Evolutionary conservation across 2,888 invertebrate species (phyloP).

Genomic region (Hydrotaea cyrtoneurina): DNA sequence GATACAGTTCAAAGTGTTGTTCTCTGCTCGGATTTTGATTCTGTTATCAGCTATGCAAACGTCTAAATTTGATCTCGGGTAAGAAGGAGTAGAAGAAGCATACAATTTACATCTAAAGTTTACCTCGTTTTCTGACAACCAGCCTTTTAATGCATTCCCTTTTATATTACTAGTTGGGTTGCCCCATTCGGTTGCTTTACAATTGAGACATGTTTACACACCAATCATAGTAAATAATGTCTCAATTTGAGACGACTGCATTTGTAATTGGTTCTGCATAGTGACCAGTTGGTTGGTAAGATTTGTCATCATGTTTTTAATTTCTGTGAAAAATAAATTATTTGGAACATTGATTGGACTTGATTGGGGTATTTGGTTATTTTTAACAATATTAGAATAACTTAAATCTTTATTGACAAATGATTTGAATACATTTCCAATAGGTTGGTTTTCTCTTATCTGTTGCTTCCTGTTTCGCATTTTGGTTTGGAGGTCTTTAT

Average conservation of each 20-base stretch:
- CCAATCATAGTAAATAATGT: not conserved
- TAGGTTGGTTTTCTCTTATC: not conserved
- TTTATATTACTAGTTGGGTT: not conserved
- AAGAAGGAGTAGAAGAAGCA: not conserved
- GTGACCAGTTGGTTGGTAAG: not conserved
- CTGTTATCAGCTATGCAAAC: not conserved
- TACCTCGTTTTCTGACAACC: not conserved
- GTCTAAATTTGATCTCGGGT: not conserved
- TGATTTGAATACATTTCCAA: not conserved
- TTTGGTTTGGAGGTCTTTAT: not conserved
- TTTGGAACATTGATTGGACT: not conserved
- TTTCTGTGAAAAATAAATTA: too few species aligned
- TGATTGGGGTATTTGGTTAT: not conserved
- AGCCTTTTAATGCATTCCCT: constrained; percentile 5
- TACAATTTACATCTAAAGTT: constrained; percentile 20
- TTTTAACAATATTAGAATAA: not conserved
- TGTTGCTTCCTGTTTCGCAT: not conserved
- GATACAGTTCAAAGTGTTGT: constrained; percentile 7
- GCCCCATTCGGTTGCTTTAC: constrained; percentile 4
- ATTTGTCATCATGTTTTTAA: not conserved
- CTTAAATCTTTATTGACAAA: not conserved
- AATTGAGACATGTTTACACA: not conserved
- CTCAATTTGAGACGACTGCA: not conserved
- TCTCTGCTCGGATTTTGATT: not conserved
- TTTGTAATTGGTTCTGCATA: not conserved